These are phyloP conservation scores for Onychomys leucogaster DNA, from an alignment of 2,797 vertebrate genomes.

Conservation along the genomic window DNA sequence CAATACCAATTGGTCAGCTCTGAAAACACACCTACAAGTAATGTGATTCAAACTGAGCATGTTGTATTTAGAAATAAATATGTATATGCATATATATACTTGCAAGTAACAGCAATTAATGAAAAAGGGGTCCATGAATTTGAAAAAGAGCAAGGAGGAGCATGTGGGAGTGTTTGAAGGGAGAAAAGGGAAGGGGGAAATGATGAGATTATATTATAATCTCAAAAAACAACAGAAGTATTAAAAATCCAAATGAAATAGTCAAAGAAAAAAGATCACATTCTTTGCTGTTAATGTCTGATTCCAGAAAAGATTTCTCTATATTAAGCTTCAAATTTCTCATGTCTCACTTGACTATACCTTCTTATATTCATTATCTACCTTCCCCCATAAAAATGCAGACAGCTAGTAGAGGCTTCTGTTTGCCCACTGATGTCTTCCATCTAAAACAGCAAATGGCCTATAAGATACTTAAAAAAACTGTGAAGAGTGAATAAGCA, in stretches of 20 bases:
- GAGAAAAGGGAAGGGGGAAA: neutral
- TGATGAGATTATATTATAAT: neutral
- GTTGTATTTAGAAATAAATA: neutral
- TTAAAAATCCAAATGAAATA: neutral
- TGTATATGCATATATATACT: neutral
- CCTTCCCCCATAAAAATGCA: neutral
- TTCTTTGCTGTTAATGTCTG: neutral
- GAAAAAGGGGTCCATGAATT: neutral
- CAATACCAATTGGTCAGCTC: no score
- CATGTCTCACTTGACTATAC: neutral
- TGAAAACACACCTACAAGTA: neutral
- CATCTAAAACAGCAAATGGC: neutral
- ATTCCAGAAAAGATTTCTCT: slow-evolving; percentile 15
- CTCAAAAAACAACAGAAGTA: neutral
- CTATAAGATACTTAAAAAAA: neutral
- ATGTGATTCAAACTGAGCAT: neutral
- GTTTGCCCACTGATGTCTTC: neutral
- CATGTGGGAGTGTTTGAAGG: neutral
- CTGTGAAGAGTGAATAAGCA: neutral
- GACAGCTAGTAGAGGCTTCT: neutral
- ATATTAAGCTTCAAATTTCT: slow-evolving; percentile 31
- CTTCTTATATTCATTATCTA: neutral
- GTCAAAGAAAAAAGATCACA: neutral
- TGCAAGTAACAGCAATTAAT: neutral
- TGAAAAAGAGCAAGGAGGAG: neutral